Evolutionary conservation across 2,888 invertebrate genomes (phyloP).

Genomic region (Toxonevra muliebris): DNA sequence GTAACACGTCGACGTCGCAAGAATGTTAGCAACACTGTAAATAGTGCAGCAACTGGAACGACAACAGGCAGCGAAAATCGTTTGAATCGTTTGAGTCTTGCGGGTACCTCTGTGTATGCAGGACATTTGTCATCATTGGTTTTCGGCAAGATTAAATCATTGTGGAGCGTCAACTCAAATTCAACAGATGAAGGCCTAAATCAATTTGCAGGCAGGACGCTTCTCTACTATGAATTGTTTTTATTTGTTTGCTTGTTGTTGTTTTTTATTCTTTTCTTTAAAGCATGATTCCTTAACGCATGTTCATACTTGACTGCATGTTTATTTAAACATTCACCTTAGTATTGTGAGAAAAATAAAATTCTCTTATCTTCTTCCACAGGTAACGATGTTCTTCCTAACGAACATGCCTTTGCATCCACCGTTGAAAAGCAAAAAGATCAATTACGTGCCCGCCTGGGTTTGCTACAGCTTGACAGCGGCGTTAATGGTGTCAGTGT

Average conservation of each 20-base stretch:
- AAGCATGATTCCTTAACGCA: conserved; percentile 4
- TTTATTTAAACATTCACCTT: not conserved
- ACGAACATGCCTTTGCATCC: conserved; percentile 44
- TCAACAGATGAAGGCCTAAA: conserved; percentile 81
- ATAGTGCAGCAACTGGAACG: conserved; percentile 47
- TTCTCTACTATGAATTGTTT: conserved; percentile 29
- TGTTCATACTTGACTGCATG: not conserved
- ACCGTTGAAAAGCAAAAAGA: conserved; percentile 59
- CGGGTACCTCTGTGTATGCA: conserved; percentile 63
- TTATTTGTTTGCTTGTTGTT: conserved; percentile 32
- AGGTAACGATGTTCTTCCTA: conserved; percentile 53
- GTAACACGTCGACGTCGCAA: conserved; percentile 62
- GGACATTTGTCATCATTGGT: conserved; percentile 68
- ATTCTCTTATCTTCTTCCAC: not conserved
- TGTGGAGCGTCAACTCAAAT: conserved; percentile 83
- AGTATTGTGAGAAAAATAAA: not conserved
- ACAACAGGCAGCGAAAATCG: conserved; percentile 58
- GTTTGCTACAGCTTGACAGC: conserved; percentile 53
- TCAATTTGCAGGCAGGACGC: conserved; percentile 78
- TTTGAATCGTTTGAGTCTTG: conserved; percentile 61
- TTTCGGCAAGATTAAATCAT: conserved; percentile 87
- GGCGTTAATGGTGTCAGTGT: conserved; percentile 47
- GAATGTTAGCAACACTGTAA: conserved; percentile 57
- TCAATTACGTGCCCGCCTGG: conserved; percentile 59
- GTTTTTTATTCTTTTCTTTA: conserved; percentile 19